Percentiles rank a stretch among this genome's conserved stretches.
phyloP scores from a whole-genome alignment of 2,888 invertebrate genomes.

The Rhaphigaster nebulosa region DNA sequence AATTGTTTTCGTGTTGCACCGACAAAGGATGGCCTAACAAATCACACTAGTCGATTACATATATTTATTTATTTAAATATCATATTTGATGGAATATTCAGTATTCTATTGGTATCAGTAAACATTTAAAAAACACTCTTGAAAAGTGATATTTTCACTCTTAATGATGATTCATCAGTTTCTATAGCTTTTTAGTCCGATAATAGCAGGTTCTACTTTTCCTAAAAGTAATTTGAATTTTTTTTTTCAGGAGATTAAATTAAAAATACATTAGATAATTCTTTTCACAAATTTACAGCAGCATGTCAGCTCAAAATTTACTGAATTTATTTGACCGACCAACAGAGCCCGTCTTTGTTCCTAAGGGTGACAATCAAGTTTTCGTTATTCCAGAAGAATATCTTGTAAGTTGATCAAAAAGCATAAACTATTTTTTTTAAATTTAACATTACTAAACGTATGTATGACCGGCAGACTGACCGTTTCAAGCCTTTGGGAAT shows the following conservation, averaged over 20 bases:
- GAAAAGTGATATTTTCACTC: too few relatives aligned
- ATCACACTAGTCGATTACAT: too few relatives aligned
- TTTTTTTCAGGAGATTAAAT: not conserved
- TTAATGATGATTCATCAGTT: too few relatives aligned
- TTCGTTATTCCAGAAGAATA: conserved; percentile 77
- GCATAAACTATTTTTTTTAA: too few relatives aligned
- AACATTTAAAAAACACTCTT: too few relatives aligned
- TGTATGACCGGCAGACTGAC: conserved; percentile 69
- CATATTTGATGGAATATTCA: too few relatives aligned
- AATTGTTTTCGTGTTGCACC: too few relatives aligned
- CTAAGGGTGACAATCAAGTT: conserved; percentile 72
- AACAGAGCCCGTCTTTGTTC: conserved; percentile 81
- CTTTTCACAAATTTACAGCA: not conserved
- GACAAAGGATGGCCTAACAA: too few relatives aligned
- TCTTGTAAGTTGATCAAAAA: conserved; percentile 71
- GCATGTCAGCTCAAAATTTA: conserved; percentile 66
- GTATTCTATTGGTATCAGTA: too few relatives aligned
- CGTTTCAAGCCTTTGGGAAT: conserved; percentile 74
- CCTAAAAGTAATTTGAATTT: not conserved
- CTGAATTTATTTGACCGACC: conserved; percentile 81
- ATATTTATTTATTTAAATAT: too few relatives aligned
- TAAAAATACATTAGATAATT: not conserved
- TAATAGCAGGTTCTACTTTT: too few relatives aligned
- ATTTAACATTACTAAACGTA: not conserved
- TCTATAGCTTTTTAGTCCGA: too few relatives aligned